Conservation (phyloP, 1,140 invertebrate species). For the Musca vetustissima region DNA sequence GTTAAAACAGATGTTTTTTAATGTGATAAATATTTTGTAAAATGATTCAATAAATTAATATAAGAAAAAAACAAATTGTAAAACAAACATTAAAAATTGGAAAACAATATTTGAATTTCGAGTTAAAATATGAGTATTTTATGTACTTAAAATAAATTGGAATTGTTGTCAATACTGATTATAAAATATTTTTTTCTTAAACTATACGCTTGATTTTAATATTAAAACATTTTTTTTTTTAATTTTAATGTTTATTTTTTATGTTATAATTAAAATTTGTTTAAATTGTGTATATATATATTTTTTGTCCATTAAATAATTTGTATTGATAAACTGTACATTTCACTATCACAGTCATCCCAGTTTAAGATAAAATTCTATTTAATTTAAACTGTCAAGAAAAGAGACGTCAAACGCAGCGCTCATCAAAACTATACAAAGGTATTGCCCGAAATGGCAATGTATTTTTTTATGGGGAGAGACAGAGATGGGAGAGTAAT, state of each 20-base stretch:
- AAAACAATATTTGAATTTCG: no score
- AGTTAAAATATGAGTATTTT: no score
- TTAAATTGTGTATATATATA: conserved; percentile 2
- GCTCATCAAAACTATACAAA: background rate
- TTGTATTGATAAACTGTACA: conserved; percentile 48
- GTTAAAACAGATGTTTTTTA: background rate
- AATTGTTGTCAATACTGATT: no score
- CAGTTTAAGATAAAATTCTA: conserved; percentile 43
- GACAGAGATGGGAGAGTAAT: no score
- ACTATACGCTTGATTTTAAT: background rate
- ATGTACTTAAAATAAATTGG: no score
- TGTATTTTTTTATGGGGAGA: background rate
- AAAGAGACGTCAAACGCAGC: background rate
- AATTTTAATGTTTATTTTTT: background rate
- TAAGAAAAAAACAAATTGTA: background rate
- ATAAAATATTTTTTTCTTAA: no score
- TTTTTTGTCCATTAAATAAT: conserved; percentile 6
- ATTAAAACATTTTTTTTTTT: background rate
- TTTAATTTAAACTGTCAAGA: conserved; percentile 25
- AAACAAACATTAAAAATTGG: no score
- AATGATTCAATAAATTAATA: background rate
- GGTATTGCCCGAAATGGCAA: background rate
- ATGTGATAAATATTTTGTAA: no score
- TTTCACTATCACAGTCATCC: conserved; percentile 56
- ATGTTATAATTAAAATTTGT: conserved; percentile 9